Base-by-base conservation (phyloP, 2,113 vertebrate species). In the Silurus meridionalis region DNA sequence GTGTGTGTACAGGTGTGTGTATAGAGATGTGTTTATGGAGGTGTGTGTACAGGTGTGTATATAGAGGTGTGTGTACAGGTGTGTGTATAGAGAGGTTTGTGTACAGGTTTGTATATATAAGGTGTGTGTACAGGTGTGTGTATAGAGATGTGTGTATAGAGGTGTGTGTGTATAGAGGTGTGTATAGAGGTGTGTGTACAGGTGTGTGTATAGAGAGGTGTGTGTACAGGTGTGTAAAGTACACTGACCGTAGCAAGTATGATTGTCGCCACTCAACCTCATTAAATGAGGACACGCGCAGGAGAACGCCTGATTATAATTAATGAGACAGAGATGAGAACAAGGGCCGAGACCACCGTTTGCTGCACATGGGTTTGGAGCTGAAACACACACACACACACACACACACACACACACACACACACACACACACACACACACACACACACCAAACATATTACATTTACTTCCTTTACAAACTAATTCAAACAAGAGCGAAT, bases 251-350 rank as follows among this genome's bases (percentile, higher is more conserved):
- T 96, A 96, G 92, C 98, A 99, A n/a, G 97, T 99, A 19, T 90
- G 94, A 77, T 94, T 97, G 94, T 99, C 97, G 4, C 94, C 89
- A 80, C 94, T 94, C 79, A 99, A 95, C 88, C 98, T 98, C 97
- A 98, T 98, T 87, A 99, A 97, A 90, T 99, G 98, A 21, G 98
- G 97, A 50, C 98, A 99, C 89, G 97, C 96, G 0, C 97, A 99
- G 19, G 98, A 97, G 89, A 97, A 94, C 0, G 96, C 97, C 88
- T 97, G 96, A 90, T 99, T 98, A 93, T 97, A 99, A 94, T 97
- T 98, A 92, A 99, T 99, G 90, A 99, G 96, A 87, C 98, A 99
- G 13, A 99, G 95, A 89, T 99, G 98, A 84, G 97, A 98, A 86
- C 97, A 99, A 0, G 96, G 97, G 2, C 97, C 96, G 87, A 95